phyloP scores from a whole-genome alignment of 2,113 vertebrate genomes.

The Gambusia holbrooki region DNA sequence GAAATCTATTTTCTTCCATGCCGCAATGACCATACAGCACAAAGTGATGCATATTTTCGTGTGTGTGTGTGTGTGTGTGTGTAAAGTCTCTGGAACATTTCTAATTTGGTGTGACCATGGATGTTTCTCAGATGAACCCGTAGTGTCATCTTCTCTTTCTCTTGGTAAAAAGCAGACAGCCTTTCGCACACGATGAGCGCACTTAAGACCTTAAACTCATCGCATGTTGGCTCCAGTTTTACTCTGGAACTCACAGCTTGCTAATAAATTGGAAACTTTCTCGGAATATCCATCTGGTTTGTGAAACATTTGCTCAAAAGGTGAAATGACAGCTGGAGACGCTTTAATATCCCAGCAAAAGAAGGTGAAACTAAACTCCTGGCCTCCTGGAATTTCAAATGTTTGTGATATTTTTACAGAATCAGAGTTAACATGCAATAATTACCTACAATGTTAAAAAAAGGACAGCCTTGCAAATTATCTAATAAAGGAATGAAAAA shows the following conservation, averaged over 20 bases:
- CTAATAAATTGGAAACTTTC: slow-evolving; percentile 1
- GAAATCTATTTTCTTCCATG: background rate
- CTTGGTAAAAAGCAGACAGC: slow-evolving; percentile 59
- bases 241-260: slow-evolving; percentile 19
- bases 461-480: background rate
- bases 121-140: slow-evolving; percentile 50
- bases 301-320: slow-evolving; percentile 7
- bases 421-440: background rate
- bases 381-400: background rate
- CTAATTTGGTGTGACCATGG: slow-evolving; percentile 40
- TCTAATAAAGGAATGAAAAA: background rate
- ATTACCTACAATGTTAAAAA: background rate
- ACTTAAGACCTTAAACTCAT: slow-evolving; percentile 15
- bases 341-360: background rate
- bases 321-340: background rate
- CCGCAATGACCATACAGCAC: background rate
- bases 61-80: slow-evolving; percentile 19
- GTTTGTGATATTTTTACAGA: background rate
- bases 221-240: slow-evolving; percentile 1
- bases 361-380: background rate
- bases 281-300: background rate
- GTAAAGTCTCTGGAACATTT: slow-evolving; percentile 15
- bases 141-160: slow-evolving; percentile 54
- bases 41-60: slow-evolving; percentile 2
- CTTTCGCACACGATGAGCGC: slow-evolving; percentile 30